Percentiles rank a stretch among this genome's conserved stretches.
phyloP scores from a whole-genome alignment of 2,797 vertebrate genomes.

The Syndactyla subalaris region DNA sequence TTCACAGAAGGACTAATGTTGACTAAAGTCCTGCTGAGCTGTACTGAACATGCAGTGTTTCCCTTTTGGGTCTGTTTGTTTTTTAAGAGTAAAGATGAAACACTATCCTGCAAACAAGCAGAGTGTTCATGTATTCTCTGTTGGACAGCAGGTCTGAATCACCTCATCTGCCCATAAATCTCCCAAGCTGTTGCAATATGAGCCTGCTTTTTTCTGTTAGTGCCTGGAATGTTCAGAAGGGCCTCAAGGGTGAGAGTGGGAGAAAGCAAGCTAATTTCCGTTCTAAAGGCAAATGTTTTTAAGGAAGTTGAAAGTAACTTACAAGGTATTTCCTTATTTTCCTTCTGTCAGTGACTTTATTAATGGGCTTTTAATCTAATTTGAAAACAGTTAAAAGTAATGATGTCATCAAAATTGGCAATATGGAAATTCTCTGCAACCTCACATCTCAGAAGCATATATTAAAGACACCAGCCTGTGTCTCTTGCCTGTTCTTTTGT shows the following conservation, averaged over 20 bases:
- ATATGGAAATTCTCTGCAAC: background rate
- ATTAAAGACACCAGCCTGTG: background rate
- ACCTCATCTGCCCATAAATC: constrained; percentile 48
- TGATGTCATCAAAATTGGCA: background rate
- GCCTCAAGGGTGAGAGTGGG: constrained; percentile 47
- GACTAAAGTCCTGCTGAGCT: constrained; percentile 17
- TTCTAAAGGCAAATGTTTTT: constrained; percentile 38
- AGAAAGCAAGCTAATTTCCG: constrained; percentile 62
- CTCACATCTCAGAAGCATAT: background rate
- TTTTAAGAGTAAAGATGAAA: constrained; percentile 30
- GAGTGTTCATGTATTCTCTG: constrained; percentile 27
- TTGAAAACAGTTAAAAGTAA: background rate
- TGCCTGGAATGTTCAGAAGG: constrained; percentile 41
- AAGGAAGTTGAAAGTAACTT: constrained; percentile 40
- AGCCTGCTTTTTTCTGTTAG: constrained; percentile 37
- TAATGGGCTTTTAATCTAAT: background rate
- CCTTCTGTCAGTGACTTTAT: background rate
- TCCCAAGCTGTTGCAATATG: constrained; percentile 33
- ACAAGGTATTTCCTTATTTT: constrained; percentile 26
- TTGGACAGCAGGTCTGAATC: constrained; percentile 22
- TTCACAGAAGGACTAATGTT: constrained; percentile 1
- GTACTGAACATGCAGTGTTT: background rate
- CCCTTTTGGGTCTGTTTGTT: background rate
- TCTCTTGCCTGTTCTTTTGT: background rate
- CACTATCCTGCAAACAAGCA: constrained; percentile 23